A percentile compares a stretch with the other conserved stretches of the same genome.
These are phyloP conservation scores for Catocala fraxini DNA, from an alignment of 2,888 invertebrate species.

Conservation along the genomic window DNA sequence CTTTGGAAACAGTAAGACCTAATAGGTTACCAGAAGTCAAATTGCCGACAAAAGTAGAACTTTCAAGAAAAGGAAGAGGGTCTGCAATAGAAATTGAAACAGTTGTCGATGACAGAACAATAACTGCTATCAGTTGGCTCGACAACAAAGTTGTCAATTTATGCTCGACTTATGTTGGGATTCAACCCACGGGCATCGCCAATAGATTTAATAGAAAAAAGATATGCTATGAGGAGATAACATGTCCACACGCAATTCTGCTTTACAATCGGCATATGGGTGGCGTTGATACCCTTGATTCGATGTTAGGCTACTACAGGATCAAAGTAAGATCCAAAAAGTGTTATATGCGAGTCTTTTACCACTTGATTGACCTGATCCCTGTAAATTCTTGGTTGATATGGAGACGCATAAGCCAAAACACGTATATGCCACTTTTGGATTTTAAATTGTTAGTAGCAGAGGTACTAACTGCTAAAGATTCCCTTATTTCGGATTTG, in stretches of 20 bases:
- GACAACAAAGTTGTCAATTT: neutral
- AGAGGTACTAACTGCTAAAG: neutral
- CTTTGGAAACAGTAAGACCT: too few relatives aligned
- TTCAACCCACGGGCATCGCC: neutral
- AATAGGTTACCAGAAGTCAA: too few relatives aligned
- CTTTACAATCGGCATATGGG: slow-evolving; percentile 26
- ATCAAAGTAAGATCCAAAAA: slow-evolving; percentile 1
- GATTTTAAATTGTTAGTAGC: neutral
- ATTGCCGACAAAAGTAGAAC: too few relatives aligned
- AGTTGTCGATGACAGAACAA: too few relatives aligned
- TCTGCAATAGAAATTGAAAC: too few relatives aligned
- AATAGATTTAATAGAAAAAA: neutral
- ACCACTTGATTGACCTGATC: neutral
- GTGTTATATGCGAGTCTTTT: slow-evolving; percentile 1
- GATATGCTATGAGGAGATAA: neutral
- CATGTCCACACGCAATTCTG: neutral
- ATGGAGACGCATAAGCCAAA: neutral
- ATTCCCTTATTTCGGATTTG: too few relatives aligned
- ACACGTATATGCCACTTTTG: neutral
- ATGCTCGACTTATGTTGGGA: neutral
- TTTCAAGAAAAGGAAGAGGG: too few relatives aligned
- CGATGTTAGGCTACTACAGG: slow-evolving; percentile 14
- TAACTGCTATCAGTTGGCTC: too few relatives aligned
- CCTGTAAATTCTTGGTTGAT: neutral
- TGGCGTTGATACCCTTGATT: slow-evolving; percentile 9